Conservation (phyloP, 2,797 vertebrate genomes). For the Macrochelys suwanniensis region DNA sequence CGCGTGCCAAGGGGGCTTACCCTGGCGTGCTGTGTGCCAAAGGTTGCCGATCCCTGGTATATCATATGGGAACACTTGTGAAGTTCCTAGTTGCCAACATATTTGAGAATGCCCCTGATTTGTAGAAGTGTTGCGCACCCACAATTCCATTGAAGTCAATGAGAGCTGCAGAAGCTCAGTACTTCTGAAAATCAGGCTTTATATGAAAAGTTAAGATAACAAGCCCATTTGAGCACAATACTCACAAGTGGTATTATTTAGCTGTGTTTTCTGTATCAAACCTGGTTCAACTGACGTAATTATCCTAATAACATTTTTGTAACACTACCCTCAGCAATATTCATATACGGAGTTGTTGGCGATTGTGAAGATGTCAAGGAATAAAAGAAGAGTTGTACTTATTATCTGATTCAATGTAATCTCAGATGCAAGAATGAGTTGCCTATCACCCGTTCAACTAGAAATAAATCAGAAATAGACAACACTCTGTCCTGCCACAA, state of each 20-base stretch:
- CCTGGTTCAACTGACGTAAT: neutral
- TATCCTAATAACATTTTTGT: slow-evolving; percentile 19
- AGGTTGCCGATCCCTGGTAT: too few relatives aligned
- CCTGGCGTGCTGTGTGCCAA: too few relatives aligned
- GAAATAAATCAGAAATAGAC: neutral
- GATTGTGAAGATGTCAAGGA: slow-evolving; percentile 52
- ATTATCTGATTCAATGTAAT: neutral
- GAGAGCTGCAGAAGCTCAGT: neutral
- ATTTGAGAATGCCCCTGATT: too few relatives aligned
- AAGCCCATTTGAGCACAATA: neutral
- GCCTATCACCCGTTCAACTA: neutral
- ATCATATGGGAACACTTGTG: neutral
- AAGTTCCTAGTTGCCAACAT: neutral
- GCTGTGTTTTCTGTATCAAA: neutral
- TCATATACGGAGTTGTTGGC: slow-evolving; percentile 47
- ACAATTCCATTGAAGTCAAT: neutral
- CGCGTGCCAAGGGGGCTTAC: too few relatives aligned
- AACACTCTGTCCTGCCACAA: fast-evolving
- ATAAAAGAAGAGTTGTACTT: neutral
- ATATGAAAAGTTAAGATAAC: neutral
- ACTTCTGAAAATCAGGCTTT: neutral
- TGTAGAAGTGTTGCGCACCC: neutral
- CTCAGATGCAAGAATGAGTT: neutral
- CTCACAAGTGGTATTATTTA: neutral
- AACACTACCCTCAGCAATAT: slow-evolving; percentile 41